Conservation (phyloP, 2,888 invertebrate genomes). For the Coenonympha arcania region DNA sequence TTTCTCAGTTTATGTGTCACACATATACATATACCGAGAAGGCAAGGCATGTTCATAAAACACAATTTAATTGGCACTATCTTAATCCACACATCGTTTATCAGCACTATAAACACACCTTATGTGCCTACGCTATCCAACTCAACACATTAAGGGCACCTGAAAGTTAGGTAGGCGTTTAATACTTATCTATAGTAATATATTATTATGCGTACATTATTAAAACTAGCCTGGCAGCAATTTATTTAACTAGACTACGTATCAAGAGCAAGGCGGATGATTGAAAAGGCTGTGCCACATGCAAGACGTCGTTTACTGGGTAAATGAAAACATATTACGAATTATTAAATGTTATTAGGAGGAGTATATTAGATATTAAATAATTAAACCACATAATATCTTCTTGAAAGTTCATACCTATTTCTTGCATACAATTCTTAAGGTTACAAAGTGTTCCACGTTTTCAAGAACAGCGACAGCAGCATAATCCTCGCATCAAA, state of each 20-base stretch:
- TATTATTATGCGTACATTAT: conserved; percentile 9
- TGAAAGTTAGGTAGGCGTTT: neutral
- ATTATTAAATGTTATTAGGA: no score
- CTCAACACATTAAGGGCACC: conserved; percentile 3
- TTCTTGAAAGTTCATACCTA: no score
- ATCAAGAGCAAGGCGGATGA: conserved; percentile 13
- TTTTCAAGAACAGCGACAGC: no score
- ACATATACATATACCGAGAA: neutral
- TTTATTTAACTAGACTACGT: conserved; percentile 12
- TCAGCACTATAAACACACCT: neutral
- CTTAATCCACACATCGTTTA: neutral
- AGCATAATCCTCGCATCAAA: no score
- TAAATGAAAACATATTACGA: neutral
- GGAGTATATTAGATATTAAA: no score
- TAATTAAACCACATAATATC: no score
- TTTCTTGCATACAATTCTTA: no score
- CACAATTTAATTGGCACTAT: neutral
- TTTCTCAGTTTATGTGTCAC: neutral
- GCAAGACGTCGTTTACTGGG: conserved; percentile 6
- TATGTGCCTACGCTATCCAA: neutral
- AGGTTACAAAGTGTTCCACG: no score
- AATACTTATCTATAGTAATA: neutral
- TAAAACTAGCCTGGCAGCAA: conserved; percentile 14
- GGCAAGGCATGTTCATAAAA: neutral
- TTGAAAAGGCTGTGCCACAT: conserved; percentile 20